phyloP scores from a whole-genome alignment of 2,888 invertebrate genomes.

The Villa cingulata region DNA sequence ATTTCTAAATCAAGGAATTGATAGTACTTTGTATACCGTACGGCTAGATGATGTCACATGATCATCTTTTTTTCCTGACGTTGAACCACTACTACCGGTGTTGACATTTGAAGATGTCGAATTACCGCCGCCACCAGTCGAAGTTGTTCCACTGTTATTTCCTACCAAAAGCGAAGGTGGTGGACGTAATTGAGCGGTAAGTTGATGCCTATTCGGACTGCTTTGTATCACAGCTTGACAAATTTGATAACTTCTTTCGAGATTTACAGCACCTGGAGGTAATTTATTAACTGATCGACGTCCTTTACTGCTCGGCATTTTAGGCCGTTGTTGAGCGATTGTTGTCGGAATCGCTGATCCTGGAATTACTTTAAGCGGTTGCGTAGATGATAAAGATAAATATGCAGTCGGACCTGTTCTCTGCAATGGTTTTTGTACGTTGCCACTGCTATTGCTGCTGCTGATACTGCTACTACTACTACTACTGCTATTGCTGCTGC shows the following conservation, averaged over 20 bases:
- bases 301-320: slow-evolving; percentile 31
- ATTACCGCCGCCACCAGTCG: background rate
- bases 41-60: slow-evolving; percentile 22
- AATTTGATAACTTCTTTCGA: slow-evolving; percentile 90
- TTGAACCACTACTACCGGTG: background rate
- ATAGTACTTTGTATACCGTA: slow-evolving; percentile 30
- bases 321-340: slow-evolving; percentile 33
- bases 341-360: slow-evolving; percentile 29
- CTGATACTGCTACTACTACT: slow-evolving; percentile 12
- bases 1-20: background rate
- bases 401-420: slow-evolving; percentile 38
- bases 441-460: slow-evolving; percentile 11
- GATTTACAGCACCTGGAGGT: slow-evolving; percentile 80
- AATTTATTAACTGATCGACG: slow-evolving; percentile 49
- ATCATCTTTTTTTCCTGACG: slow-evolving; percentile 18
- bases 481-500: slow-evolving; percentile 11
- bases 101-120: background rate
- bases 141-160: background rate
- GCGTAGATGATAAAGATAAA: slow-evolving; percentile 39
- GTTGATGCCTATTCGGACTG: slow-evolving; percentile 78
- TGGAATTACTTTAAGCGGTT: slow-evolving; percentile 34
- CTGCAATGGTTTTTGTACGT: slow-evolving; percentile 10
- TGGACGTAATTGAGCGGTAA: slow-evolving; percentile 72
- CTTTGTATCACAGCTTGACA: slow-evolving; percentile 88
- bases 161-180: slow-evolving; percentile 56